Percentiles rank a stretch among this genome's conserved stretches.
phyloP scores from a whole-genome alignment of 2,888 invertebrate genomes.

The Nezara viridula region DNA sequence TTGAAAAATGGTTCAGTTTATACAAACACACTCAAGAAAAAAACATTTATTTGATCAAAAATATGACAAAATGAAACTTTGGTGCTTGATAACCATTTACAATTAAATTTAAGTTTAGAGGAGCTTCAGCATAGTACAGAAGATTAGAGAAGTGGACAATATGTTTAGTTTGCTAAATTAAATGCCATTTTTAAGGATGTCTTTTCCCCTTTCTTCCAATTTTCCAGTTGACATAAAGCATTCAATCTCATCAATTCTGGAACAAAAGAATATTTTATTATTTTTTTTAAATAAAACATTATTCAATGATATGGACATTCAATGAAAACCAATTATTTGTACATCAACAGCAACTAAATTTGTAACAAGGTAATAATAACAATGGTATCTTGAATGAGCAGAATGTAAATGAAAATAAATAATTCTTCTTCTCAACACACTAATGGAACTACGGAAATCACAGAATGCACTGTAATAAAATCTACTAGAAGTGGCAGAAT shows the following conservation, averaged over 20 bases:
- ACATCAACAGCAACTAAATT: background rate
- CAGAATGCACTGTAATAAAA: too few relatives aligned
- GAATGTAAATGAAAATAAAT: too few relatives aligned
- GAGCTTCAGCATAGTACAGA: background rate
- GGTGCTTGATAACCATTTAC: background rate
- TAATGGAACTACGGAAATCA: too few relatives aligned
- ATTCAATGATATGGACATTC: background rate
- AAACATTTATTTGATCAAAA: background rate
- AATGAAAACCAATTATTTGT: background rate
- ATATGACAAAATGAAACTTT: background rate
- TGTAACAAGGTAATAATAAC: background rate
- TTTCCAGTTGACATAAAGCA: constrained; percentile 8
- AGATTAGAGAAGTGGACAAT: background rate
- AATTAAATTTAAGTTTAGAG: background rate
- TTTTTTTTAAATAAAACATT: background rate
- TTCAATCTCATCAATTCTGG: constrained; percentile 2
- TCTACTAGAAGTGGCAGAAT: too few relatives aligned
- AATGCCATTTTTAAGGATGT: background rate
- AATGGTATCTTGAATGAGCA: too few relatives aligned
- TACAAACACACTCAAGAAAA: background rate
- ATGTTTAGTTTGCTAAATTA: background rate
- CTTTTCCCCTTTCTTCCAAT: background rate
- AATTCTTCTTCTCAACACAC: too few relatives aligned
- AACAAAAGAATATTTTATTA: background rate
- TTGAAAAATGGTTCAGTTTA: background rate